phyloP scores from a whole-genome alignment of 2,888 invertebrate genomes.

The Colletes collaris region DNA sequence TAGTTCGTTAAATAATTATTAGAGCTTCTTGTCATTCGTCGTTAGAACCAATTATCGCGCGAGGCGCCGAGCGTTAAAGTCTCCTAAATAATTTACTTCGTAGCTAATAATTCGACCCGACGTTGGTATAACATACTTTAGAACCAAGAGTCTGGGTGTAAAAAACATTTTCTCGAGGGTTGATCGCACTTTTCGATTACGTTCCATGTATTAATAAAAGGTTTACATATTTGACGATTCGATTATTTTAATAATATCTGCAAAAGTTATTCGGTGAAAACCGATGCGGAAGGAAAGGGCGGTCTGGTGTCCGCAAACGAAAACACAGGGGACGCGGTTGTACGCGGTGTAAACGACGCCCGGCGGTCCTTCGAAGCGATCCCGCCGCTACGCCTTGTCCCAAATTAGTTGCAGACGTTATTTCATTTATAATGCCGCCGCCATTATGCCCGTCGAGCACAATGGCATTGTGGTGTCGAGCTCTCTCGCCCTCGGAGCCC shows the following conservation, averaged over 20 bases:
- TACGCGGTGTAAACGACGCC: conserved; percentile 48
- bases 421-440: conserved; percentile 79
- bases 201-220: too few relatives aligned
- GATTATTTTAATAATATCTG: not conserved
- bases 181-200: too few relatives aligned
- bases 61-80: too few relatives aligned
- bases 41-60: too few relatives aligned
- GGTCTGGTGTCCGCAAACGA: conserved; percentile 20
- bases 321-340: conserved; percentile 33
- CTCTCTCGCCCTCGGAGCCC: conserved; percentile 51
- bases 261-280: conserved; percentile 8
- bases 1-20: too few relatives aligned
- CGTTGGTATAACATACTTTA: too few relatives aligned
- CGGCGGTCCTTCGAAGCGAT: conserved; percentile 36
- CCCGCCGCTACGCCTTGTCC: conserved; percentile 62
- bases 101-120: too few relatives aligned
- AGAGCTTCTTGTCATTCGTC: too few relatives aligned
- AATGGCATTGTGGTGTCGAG: conserved; percentile 75
- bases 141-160: too few relatives aligned
- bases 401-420: conserved; percentile 80
- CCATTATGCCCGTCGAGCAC: conserved; percentile 73
- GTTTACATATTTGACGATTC: not conserved
- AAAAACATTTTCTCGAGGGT: too few relatives aligned
- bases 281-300: not conserved
- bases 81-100: too few relatives aligned